phyloP scores from a whole-genome alignment of 2,888 invertebrate genomes.

The Tenodera sinensis region DNA sequence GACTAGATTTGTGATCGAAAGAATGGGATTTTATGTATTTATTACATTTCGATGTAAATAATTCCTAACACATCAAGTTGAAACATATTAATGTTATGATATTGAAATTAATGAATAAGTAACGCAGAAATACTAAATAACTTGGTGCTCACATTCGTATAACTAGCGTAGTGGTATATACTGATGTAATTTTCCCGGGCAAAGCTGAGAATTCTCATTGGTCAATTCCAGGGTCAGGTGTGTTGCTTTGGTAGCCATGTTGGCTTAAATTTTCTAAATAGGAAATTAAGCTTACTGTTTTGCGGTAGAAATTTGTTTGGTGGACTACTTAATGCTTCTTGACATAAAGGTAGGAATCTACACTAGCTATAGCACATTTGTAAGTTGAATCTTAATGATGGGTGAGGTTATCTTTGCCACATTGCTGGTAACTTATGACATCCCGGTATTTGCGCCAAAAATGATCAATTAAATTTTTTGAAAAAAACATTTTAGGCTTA shows the following conservation, averaged over 20 bases:
- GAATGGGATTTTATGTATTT: background rate
- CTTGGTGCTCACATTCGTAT: background rate
- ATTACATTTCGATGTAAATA: background rate
- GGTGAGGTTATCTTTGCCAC: background rate
- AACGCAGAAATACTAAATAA: background rate
- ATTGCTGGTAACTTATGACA: background rate
- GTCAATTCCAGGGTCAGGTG: slow-evolving; percentile 3
- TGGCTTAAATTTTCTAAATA: background rate
- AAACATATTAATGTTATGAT: background rate
- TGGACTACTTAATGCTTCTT: background rate
- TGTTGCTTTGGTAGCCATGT: background rate
- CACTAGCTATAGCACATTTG: background rate
- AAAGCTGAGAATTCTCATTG: background rate
- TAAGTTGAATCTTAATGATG: background rate
- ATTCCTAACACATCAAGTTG: background rate
- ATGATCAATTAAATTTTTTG: background rate
- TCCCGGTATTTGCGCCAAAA: background rate
- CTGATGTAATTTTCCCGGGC: slow-evolving; percentile 7
- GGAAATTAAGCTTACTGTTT: background rate
- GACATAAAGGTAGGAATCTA: background rate
- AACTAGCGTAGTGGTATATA: background rate
- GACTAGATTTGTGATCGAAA: background rate
- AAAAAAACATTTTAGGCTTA: background rate
- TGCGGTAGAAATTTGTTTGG: background rate
- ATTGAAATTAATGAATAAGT: background rate